Evolutionary conservation across 2,888 invertebrate species (phyloP).

Genomic region (Phymatocera aterrima): DNA sequence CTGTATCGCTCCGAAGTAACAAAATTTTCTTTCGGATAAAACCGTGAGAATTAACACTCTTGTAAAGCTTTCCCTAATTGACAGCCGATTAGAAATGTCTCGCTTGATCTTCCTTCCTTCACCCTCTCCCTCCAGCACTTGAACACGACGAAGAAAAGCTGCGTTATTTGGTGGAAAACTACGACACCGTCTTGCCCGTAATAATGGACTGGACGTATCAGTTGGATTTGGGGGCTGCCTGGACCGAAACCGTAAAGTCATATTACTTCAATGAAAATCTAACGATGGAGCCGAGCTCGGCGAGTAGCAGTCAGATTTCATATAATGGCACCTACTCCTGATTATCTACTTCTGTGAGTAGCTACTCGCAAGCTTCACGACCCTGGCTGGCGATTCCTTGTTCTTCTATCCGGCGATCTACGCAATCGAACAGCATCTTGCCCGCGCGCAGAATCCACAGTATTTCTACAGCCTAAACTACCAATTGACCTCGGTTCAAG

Average conservation of each 20-base stretch:
- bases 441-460: background rate
- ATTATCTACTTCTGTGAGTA: slow-evolving; percentile 28
- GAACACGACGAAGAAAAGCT: background rate
- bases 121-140: background rate
- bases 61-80: too few relatives aligned
- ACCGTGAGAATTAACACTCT: too few relatives aligned
- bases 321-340: background rate
- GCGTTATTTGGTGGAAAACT: background rate
- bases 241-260: background rate
- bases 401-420: slow-evolving; percentile 52
- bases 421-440: slow-evolving; percentile 48
- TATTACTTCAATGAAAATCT: slow-evolving; percentile 6
- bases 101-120: background rate
- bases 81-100: background rate
- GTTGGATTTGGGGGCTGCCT: background rate
- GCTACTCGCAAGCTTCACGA: slow-evolving; percentile 49
- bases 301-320: background rate
- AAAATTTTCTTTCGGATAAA: too few relatives aligned
- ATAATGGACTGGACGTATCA: background rate
- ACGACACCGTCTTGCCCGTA: background rate
- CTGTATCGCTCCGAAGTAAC: slow-evolving; percentile 40
- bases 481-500: background rate
- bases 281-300: background rate
- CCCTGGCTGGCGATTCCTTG: slow-evolving; percentile 50
- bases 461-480: background rate